Evolutionary conservation across 2,888 invertebrate genomes (phyloP), one percentile per base, ranked within the genome.

Genomic region (Meandrusa payeni): DNA sequence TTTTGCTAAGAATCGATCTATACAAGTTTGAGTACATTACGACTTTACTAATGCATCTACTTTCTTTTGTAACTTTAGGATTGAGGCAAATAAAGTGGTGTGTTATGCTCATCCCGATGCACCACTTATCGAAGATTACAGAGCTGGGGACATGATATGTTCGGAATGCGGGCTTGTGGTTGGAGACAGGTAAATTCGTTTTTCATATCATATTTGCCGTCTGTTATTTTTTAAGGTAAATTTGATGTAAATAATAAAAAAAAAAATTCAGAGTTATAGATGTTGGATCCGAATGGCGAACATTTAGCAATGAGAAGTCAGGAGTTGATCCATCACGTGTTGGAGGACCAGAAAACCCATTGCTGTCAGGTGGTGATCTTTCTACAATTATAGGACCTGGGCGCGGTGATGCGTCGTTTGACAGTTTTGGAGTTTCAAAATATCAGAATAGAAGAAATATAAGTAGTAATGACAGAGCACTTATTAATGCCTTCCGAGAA

Each of bases 261-360:
- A n/a, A n/a, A n/a, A n/a, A n/a, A n/a, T n/a, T 19, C 76, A 97
- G 98, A 71, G 97, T 99, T 1, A 98, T 99, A 54, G 99, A 99
- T 83, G 99, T 99, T n/a, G 98, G 99, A 20, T 98, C 99, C 2
- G 99, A 99, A 82, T 99, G 99, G 99, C 91, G 99, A 74, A 99
- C 99, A 46, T 99, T 99, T 81, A 98, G 97, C 68, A 99, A 99
- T 76, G 99, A 99, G 72, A 98, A 98, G 69, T 93, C 94, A 39
- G 95, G 97, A 4, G 96, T 96, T 0, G 99, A 99, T 81, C 98
- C 99, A 2, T 98, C 98, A 82, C 98, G 99, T 94, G 99, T 99
- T 51, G 99, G 99, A 89, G 98, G 98, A 0, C 97, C 99, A 0
- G 99, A 99, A 88, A 99, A 99, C 87, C 97, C 97, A 0, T 87